Conservation (phyloP, 1,140 invertebrate genomes). For the Rhyzopertha dominica region DNA sequence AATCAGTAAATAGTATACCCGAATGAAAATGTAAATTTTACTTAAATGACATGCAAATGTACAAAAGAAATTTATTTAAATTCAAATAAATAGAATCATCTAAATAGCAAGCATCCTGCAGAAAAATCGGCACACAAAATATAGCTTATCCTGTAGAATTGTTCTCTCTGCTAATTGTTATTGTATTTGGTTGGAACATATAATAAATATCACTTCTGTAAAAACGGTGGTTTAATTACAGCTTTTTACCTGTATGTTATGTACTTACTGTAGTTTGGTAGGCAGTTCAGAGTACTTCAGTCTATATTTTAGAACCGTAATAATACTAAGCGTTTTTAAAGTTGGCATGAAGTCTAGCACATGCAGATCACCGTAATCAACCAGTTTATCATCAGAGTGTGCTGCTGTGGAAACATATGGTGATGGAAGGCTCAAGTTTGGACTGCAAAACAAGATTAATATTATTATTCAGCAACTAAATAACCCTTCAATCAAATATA, state of each 20-base stretch:
- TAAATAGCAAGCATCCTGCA: too few species aligned
- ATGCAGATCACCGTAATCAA: constrained; percentile 74
- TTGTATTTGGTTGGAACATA: constrained; percentile 41
- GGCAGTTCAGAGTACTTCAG: constrained; percentile 59
- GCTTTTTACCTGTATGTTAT: neutral
- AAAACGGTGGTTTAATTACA: constrained; percentile 18
- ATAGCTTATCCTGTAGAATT: constrained; percentile 42
- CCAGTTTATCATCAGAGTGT: constrained; percentile 42
- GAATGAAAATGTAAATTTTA: too few species aligned
- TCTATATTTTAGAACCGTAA: constrained; percentile 58
- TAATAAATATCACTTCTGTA: constrained; percentile 36
- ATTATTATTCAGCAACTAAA: neutral
- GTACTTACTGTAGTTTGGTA: constrained; percentile 54
- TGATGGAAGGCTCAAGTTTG: constrained; percentile 12
- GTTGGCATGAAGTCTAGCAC: constrained; percentile 69
- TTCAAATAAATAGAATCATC: too few species aligned
- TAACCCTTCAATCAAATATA: too few species aligned
- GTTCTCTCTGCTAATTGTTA: constrained; percentile 33
- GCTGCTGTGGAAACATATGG: constrained; percentile 11
- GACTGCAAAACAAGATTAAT: constrained; percentile 24
- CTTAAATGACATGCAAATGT: too few species aligned
- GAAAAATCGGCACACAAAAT: too few species aligned
- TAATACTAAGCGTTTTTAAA: constrained; percentile 62
- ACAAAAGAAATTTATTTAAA: too few species aligned
- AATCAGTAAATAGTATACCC: too few species aligned